Evolutionary conservation across 2,797 vertebrate species (phyloP).

Genomic region (Oophaga sylvatica): DNA sequence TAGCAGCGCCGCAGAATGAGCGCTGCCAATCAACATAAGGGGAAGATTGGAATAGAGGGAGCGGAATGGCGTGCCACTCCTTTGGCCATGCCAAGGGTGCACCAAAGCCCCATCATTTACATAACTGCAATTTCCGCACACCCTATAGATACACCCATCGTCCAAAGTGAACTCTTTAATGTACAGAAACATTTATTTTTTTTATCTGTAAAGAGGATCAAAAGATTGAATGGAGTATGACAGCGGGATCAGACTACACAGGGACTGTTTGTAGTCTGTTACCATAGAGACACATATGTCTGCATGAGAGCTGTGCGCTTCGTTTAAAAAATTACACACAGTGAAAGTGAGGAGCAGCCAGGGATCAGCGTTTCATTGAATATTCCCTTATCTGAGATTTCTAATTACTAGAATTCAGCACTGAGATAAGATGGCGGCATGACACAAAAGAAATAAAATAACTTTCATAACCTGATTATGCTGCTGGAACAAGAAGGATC

Average conservation of each 20-base stretch:
- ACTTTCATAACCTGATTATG: not conserved
- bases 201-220: no score
- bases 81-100: no score
- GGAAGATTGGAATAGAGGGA: no score
- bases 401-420: conserved; percentile 18
- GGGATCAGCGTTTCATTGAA: not conserved
- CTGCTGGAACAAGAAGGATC: not conserved
- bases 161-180: no score
- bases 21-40: no score
- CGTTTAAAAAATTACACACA: not conserved
- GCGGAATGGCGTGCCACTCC: no score
- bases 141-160: no score
- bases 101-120: no score
- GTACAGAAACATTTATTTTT: no score
- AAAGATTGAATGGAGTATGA: not conserved
- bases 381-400: conserved; percentile 13
- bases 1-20: no score
- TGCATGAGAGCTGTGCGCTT: not conserved
- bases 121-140: no score
- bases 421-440: not conserved
- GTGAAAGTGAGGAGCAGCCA: not conserved
- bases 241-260: not conserved
- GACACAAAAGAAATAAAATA: not conserved
- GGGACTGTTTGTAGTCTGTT: not conserved
- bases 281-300: not conserved